These are phyloP conservation scores for Fratercula arctica DNA, from an alignment of 2,797 vertebrate species.

Conservation along the genomic window DNA sequence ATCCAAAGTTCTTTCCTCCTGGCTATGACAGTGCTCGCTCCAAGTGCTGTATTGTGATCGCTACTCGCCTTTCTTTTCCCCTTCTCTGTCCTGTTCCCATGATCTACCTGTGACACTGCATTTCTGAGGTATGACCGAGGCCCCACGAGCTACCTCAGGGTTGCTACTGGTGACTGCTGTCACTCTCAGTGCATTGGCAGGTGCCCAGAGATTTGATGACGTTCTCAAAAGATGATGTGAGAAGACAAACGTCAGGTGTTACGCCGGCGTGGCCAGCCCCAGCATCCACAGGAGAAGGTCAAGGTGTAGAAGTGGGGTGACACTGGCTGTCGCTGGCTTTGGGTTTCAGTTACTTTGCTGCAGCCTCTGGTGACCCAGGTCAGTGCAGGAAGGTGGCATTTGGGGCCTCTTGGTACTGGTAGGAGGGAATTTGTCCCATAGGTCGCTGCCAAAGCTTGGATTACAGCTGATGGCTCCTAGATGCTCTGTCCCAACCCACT, in stretches of 20 bases:
- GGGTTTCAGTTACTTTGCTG: background rate
- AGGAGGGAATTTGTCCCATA: background rate
- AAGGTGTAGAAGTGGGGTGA: background rate
- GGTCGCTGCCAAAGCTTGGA: background rate
- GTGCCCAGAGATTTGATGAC: background rate
- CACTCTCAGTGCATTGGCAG: background rate
- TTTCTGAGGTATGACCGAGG: background rate
- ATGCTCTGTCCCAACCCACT: background rate
- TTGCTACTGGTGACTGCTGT: background rate
- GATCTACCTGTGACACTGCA: accelerated
- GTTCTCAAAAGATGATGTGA: background rate
- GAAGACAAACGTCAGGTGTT: background rate
- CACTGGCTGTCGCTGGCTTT: background rate
- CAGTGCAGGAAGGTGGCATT: background rate
- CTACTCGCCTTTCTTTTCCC: background rate
- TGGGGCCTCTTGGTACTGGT: background rate
- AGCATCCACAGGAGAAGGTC: background rate
- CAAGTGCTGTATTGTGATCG: background rate
- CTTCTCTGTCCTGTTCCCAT: background rate
- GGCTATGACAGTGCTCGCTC: background rate
- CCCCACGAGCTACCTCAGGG: background rate
- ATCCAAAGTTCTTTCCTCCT: background rate
- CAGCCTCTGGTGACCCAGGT: background rate
- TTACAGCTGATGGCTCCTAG: background rate
- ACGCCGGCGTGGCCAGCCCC: background rate